phyloP scores from a whole-genome alignment of 2,797 vertebrate genomes.

The Xenentodon cancila region DNA sequence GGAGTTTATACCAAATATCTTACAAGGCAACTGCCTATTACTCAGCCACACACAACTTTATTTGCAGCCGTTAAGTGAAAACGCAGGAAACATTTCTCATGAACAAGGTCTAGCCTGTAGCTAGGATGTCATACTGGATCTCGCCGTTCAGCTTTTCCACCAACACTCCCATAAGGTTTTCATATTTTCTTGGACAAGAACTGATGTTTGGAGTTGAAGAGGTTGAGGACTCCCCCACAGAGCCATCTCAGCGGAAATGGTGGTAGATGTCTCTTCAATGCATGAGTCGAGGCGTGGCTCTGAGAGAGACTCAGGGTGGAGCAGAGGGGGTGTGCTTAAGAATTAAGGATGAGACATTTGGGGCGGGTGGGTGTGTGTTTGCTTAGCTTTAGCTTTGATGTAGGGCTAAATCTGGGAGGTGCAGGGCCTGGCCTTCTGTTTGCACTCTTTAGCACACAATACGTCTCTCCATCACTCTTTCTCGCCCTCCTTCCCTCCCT shows the following conservation, averaged over 20 bases:
- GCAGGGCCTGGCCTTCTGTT: slow-evolving; percentile 78
- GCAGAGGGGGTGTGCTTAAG: slow-evolving; percentile 49
- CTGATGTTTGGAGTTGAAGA: slow-evolving; percentile 26
- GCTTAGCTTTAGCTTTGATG: slow-evolving; percentile 90
- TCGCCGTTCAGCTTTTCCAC: slow-evolving; percentile 44
- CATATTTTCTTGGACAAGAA: slow-evolving; percentile 24
- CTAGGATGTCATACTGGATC: slow-evolving; percentile 36
- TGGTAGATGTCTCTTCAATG: slow-evolving; percentile 4
- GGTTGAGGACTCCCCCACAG: not conserved
- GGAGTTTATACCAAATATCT: slow-evolving; percentile 72
- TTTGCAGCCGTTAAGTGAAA: slow-evolving; percentile 79
- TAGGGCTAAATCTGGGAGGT: slow-evolving; percentile 76
- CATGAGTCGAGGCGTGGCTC: slow-evolving; percentile 43
- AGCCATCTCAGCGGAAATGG: not conserved
- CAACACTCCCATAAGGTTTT: slow-evolving; percentile 27
- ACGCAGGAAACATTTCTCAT: slow-evolving; percentile 63
- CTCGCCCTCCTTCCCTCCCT: slow-evolving; percentile 78
- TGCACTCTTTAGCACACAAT: slow-evolving; percentile 83
- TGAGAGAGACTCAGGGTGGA: slow-evolving; percentile 37
- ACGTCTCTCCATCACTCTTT: slow-evolving; percentile 81
- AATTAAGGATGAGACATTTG: slow-evolving; percentile 58
- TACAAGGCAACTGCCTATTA: slow-evolving; percentile 73
- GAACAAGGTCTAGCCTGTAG: slow-evolving; percentile 53
- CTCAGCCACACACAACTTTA: slow-evolving; percentile 75
- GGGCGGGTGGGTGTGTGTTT: slow-evolving; percentile 80